phyloP scores from a whole-genome alignment of 2,113 vertebrate genomes.

The Sprattus sprattus region DNA sequence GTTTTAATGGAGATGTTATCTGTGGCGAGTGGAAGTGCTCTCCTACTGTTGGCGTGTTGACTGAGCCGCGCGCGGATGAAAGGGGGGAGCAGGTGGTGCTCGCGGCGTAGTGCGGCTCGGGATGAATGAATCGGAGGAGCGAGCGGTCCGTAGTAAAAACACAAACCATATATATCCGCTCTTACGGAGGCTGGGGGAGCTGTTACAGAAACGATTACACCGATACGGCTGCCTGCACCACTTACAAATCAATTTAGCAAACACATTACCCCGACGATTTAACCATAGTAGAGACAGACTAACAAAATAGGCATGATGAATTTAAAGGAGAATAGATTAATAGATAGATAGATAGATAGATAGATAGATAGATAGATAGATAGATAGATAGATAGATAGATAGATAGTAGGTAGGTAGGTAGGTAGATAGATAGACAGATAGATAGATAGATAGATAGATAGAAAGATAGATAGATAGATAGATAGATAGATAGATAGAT shows the following conservation, averaged over 20 bases:
- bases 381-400: conserved; percentile 51
- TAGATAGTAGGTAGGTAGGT: conserved; percentile 27
- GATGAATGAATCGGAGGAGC: conserved; percentile 79
- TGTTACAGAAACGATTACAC: conserved; percentile 51
- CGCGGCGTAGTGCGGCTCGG: conserved; percentile 66
- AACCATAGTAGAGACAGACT: conserved; percentile 24
- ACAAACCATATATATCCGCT: conserved; percentile 73
- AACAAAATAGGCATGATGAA: conserved; percentile 32
- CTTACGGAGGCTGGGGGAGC: conserved; percentile 65
- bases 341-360: conserved; percentile 60
- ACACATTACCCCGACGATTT: conserved; percentile 42
- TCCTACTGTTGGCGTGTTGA: conserved; percentile 50
- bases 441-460: conserved; percentile 61
- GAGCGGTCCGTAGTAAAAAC: conserved; percentile 75
- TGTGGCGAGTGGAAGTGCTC: conserved; percentile 32
- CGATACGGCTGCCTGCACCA: conserved; percentile 59
- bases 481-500: conserved; percentile 50
- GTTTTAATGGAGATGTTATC: conserved; percentile 42
- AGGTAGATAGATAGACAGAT: conserved; percentile 46
- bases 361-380: conserved; percentile 58
- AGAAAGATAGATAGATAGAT: conserved; percentile 57
- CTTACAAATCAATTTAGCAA: conserved; percentile 52
- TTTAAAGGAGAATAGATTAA: conserved; percentile 30
- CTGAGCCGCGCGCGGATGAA: conserved; percentile 57
- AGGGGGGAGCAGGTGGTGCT: conserved; percentile 72